phyloP scores from a whole-genome alignment of 1,140 invertebrate species.

The Ceratosolen fusciceps region DNA sequence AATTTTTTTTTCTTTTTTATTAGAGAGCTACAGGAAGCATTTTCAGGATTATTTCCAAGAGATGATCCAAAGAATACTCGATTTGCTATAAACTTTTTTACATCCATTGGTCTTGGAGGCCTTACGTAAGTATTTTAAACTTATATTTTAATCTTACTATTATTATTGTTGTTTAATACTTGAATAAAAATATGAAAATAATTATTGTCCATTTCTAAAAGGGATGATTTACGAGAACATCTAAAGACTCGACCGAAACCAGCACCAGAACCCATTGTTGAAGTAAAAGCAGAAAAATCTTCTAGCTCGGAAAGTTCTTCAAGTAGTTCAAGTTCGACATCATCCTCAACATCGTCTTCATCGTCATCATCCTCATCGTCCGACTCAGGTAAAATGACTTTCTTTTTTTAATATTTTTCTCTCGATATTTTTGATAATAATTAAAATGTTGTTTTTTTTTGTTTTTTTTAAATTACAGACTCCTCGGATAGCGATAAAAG shows the following conservation, averaged over 20 bases:
- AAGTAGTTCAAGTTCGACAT: slow-evolving; percentile 40
- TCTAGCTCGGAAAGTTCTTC: slow-evolving; percentile 51
- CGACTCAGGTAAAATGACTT: slow-evolving; percentile 27
- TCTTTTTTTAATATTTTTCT: neutral
- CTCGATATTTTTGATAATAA: neutral
- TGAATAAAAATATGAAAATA: slow-evolving; percentile 29
- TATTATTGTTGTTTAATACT: slow-evolving; percentile 19
- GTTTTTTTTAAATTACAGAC: slow-evolving; percentile 28
- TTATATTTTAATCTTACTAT: slow-evolving; percentile 36
- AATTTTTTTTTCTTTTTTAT: slow-evolving; percentile 58
- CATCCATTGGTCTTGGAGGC: slow-evolving; percentile 96
- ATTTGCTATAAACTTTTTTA: slow-evolving; percentile 99
- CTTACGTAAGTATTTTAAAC: slow-evolving; percentile 79
- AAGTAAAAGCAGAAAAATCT: slow-evolving; percentile 39
- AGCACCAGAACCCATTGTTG: slow-evolving; percentile 34
- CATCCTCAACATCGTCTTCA: slow-evolving; percentile 45
- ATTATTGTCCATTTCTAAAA: slow-evolving; percentile 58
- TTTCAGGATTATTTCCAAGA: slow-evolving; percentile 94
- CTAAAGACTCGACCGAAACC: slow-evolving; percentile 77
- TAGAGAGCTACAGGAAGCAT: slow-evolving; percentile 87
- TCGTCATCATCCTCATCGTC: slow-evolving; percentile 51
- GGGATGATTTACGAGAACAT: slow-evolving; percentile 91
- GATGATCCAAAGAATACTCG: slow-evolving; percentile 97
- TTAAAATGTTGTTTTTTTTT: slow-evolving; percentile 15
- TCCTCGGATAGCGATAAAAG: slow-evolving; percentile 45